Evolutionary conservation across 2,797 vertebrate genomes (phyloP), one percentile per base, ranked within the genome.

Genomic region (Aphelocoma californica): DNA sequence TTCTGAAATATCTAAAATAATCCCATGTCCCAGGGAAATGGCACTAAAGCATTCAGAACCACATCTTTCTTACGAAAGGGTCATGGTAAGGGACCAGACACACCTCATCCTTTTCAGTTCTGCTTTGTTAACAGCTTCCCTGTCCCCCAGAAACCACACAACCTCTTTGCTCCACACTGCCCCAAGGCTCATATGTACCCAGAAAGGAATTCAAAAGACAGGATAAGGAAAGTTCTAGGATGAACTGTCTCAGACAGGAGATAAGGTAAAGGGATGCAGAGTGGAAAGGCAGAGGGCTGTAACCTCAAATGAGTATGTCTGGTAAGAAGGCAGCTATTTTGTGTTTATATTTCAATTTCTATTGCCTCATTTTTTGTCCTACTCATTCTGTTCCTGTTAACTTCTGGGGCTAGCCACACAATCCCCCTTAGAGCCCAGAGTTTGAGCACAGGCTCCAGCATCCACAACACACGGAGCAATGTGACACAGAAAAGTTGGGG

Each of bases 1-100:
- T 77, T 88, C 82, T 67, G 56, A 86, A 93, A 86, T 90, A 96
- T 32, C 89, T 81, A 58, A 86, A 91, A 70, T 90, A 93, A 94
- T 92, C 82, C 92, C 25, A 23, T 1, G 29, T 81, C 65, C 81
- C 72, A 75, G 36, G 60, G 66, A 92, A 94, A 75, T 1, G 14
- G 58, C 64, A 58, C n/a, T 42, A 36, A 57, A 73, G 61, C 61
- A 86, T 32, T 58, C 65, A 81, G 54, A 61, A 67, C 61, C 16
- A 20, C 0, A 0, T 21, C 38, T 62, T n/a, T 36, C 44, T 34
- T 71, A 40, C 0, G 2, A 42, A 58, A 70, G 40, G n/a, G 32
- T 11, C 44, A 48, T 1, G 5, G 28, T 60, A 28, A 64, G 0
- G 0, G 44, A 54, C 42, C 36, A 56, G 32, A 56, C 19, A 54